Base-by-base conservation (phyloP, 2,888 invertebrate species). In the Tethea ocularis region DNA sequence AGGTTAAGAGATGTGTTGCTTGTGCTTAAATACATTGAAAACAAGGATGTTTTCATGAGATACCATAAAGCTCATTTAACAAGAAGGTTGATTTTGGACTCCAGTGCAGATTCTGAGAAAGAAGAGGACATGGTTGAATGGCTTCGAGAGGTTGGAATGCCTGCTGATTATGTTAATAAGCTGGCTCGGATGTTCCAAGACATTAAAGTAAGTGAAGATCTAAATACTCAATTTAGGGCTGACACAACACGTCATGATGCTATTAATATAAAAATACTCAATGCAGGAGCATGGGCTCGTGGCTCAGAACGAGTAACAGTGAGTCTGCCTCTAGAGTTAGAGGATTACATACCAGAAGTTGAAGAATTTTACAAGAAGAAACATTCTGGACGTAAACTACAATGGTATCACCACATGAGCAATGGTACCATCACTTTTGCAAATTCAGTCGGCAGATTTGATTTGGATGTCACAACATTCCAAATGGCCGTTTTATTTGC, bases 351-450 rank as follows among this genome's bases (percentile, higher is more conserved):
- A 79, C 99, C 99, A 1, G 99, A 99, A 91, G 98, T 99, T 24
- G 99, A 99, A 91, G 99, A 99, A 69, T 99, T 99, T 93, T 99
- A 99, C 87, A 97, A 98, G 86, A 97, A 97, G 80, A 99, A 99
- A 88, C 99, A 99, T 93, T 98, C 97, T 75, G 99, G 99, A 10
- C 94, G 99, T 60, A 99, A 99, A 87, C 93, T 99, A 61, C 98
- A 99, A 89, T 99, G 99, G 99, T 97, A 99, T 89, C 99, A 99
- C 91, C 99, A 99, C 81, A 99, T 99, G 99, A 99, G 99, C 69
- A 99, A 99, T 91, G 99, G 99, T 73, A 99, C 99, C 63, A 98
- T 99, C 74, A 98, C 98, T 24, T 99, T 99, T 93, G 95, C 96
- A 0, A 99, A 98, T 86, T 95, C 96, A 71, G 95, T 97, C 58